phyloP scores from a whole-genome alignment of 2,888 invertebrate species.

The Hypercompe scribonia region DNA sequence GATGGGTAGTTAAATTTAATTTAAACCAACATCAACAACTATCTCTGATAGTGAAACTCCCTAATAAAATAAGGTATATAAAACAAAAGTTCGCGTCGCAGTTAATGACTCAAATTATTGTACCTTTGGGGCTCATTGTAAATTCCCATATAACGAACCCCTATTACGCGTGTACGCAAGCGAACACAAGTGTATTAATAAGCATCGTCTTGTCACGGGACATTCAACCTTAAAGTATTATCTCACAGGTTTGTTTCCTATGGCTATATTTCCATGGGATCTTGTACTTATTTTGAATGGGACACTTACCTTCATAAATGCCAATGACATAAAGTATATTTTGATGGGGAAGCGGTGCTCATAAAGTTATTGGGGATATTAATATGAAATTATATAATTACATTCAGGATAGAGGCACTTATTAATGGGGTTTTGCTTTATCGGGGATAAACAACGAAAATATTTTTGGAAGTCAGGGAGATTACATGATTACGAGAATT shows the following conservation, averaged over 20 bases:
- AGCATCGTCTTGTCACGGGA: background rate
- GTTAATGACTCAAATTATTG: constrained; percentile 56
- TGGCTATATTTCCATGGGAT: background rate
- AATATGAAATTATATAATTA: constrained; percentile 52
- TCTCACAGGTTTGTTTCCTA: background rate
- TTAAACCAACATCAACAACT: constrained; percentile 37
- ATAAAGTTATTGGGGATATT: constrained; percentile 50
- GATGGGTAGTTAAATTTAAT: constrained; percentile 36
- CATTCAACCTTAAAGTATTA: background rate
- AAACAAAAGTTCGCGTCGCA: constrained; percentile 50
- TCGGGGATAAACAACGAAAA: background rate
- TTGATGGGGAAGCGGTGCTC: constrained; percentile 48
- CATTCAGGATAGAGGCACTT: constrained; percentile 35
- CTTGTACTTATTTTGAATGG: constrained; percentile 18
- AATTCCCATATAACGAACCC: constrained; percentile 51
- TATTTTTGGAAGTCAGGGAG: too few relatives aligned
- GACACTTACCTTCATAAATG: constrained; percentile 43
- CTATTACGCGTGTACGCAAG: constrained; percentile 43
- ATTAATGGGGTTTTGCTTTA: constrained; percentile 33
- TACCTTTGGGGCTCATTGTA: constrained; percentile 55
- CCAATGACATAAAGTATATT: constrained; percentile 49
- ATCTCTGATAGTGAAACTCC: constrained; percentile 30
- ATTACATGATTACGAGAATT: too few relatives aligned
- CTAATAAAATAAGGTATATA: constrained; percentile 47
- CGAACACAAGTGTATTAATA: constrained; percentile 28